Evolutionary conservation across 2,113 vertebrate species (phyloP).

Genomic region (Syngnathus typhle): DNA sequence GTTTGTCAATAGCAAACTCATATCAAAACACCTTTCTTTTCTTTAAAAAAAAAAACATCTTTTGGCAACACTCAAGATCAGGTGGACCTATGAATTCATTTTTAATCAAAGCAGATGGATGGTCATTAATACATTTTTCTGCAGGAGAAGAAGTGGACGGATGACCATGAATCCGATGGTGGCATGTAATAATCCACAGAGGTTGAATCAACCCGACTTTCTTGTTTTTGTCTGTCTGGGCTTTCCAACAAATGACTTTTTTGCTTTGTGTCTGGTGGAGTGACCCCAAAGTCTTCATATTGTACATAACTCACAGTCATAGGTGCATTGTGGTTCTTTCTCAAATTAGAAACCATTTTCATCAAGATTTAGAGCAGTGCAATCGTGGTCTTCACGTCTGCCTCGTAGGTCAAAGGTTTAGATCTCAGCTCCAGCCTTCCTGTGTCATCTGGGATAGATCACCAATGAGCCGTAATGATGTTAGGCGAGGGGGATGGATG

Average conservation of each 20-base stretch:
- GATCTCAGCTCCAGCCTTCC: no score
- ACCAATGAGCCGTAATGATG: no score
- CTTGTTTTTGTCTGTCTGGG: not conserved
- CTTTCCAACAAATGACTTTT: not conserved
- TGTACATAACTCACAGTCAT: not conserved
- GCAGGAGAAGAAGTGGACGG: not conserved
- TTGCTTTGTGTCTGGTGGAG: not conserved
- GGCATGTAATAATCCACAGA: not conserved
- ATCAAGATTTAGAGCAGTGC: no score
- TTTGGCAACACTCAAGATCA: conserved; percentile 40
- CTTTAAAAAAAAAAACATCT: conserved; percentile 19
- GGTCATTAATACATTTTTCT: not conserved
- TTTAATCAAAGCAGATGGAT: not conserved
- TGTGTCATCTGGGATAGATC: no score
- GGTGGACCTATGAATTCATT: conserved; percentile 27
- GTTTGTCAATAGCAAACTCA: conserved; percentile 49
- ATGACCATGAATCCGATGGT: not conserved
- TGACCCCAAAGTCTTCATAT: not conserved
- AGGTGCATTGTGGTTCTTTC: not conserved
- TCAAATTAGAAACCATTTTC: not conserved
- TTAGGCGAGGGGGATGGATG: not conserved
- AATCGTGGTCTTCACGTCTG: no score
- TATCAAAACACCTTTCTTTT: conserved; percentile 26
- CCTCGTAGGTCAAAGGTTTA: no score
- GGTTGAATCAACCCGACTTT: not conserved